A percentile compares a stretch with the other conserved stretches of the same genome.
These are phyloP conservation scores for Baronia brevicornis DNA, from an alignment of 2,888 invertebrate species.

Conservation along the genomic window DNA sequence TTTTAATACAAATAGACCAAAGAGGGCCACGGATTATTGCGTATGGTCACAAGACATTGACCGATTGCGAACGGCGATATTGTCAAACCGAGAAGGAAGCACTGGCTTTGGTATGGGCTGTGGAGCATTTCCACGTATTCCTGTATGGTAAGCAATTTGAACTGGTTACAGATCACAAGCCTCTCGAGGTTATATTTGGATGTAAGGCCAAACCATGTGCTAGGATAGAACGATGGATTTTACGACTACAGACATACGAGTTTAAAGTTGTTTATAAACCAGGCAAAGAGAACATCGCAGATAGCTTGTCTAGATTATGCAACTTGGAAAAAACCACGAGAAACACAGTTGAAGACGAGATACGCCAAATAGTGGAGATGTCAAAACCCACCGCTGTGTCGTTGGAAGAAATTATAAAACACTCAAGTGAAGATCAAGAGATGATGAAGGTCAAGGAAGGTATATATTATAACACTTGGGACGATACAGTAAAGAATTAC, in stretches of 20 bases:
- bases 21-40: conserved; percentile 18
- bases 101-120: conserved; percentile 14
- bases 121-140: conserved; percentile 20
- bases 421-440: conserved; percentile 12
- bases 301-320: conserved; percentile 10
- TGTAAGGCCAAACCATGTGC: conserved; percentile 34
- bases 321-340: too few relatives aligned
- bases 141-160: conserved; percentile 19
- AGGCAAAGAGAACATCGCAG: conserved; percentile 27
- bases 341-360: conserved; percentile 12
- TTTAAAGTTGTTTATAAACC: conserved; percentile 20
- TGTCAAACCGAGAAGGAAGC: conserved; percentile 14
- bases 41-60: conserved; percentile 16
- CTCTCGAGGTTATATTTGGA: conserved; percentile 18
- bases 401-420: conserved; percentile 6
- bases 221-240: conserved; percentile 24
- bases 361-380: conserved; percentile 13
- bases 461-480: conserved; percentile 14
- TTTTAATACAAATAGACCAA: conserved; percentile 15
- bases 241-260: conserved; percentile 20
- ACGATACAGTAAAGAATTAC: conserved; percentile 12
- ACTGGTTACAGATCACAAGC: conserved; percentile 19
- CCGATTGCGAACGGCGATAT: conserved; percentile 9
- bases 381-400: conserved; percentile 13
- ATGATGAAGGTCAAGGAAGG: conserved; percentile 12